A percentile compares a stretch with the other conserved stretches of the same genome.
phyloP scores from a whole-genome alignment of 30 jellyfish, hydroid and myxozoan species.

The Chrysaora quinquecirrha region DNA sequence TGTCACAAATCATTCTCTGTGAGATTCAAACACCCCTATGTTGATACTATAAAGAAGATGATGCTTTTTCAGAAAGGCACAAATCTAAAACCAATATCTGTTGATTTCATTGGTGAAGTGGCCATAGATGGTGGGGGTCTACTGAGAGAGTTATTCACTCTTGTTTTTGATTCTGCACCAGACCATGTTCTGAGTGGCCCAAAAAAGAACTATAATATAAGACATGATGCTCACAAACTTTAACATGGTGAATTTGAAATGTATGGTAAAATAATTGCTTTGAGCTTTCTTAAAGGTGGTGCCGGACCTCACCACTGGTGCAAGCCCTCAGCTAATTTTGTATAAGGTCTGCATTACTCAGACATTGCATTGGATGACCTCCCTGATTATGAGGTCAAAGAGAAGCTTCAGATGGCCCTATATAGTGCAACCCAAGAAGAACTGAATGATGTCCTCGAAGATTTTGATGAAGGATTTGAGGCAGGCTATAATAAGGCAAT shows the following conservation, averaged over 20 bases:
- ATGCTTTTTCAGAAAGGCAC: too few relatives aligned
- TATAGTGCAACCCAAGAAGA: too few relatives aligned
- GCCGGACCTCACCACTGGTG: neutral
- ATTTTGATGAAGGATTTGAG: neutral
- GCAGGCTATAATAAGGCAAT: neutral
- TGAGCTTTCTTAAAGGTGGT: neutral
- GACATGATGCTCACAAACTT: neutral
- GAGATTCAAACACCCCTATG: too few relatives aligned
- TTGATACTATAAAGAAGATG: too few relatives aligned
- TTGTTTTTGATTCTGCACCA: too few relatives aligned
- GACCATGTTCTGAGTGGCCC: neutral
- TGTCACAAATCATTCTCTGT: too few relatives aligned
- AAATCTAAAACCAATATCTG: too few relatives aligned
- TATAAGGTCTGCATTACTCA: neutral
- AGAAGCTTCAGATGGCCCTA: too few relatives aligned
- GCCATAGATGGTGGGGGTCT: too few relatives aligned
- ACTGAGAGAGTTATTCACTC: too few relatives aligned
- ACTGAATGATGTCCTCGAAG: neutral
- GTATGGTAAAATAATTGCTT: neutral
- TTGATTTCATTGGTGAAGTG: too few relatives aligned
- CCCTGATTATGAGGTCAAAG: too few relatives aligned
- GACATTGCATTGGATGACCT: neutral
- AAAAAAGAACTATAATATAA: neutral
- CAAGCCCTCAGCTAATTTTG: neutral
- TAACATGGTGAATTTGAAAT: neutral